Base-by-base conservation (phyloP, 2,113 vertebrate genomes). In the Pyxicephalus adspersus region DNA sequence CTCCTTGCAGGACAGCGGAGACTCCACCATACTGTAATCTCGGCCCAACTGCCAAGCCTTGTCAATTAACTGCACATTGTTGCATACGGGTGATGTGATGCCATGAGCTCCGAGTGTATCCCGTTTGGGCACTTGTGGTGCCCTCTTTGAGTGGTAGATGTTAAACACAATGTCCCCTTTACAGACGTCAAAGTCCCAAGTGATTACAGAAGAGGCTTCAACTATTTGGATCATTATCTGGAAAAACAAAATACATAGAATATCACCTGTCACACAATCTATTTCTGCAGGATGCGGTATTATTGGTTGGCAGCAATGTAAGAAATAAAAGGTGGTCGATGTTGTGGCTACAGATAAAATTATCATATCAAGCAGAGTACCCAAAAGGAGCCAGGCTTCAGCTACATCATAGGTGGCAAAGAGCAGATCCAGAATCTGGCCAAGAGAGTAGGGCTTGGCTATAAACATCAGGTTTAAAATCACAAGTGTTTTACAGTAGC, bases 151-250 rank as follows among this genome's bases (percentile, higher is more conserved):
- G 85, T 99, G 97, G 81, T 95, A 99, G 85, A 99, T 95, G 85
- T 95, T 96, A 85, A 98, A 99, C 34, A 95, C 89, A 3, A 97
- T 90, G 83, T 99, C 97, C 0, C 98, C 98, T 90, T 98, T 98
- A 85, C 93, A 97, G 83, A 99, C 95, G 0, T 98, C 98, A 66
- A 99, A 99, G 87, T 99, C 98, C 98, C 97, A 99, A 0, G 96
- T 99, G 90, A 99, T 98, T 83, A 99, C 97, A 0, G 96, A 96
- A 0, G 96, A 94, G 6, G 95, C 94, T 0, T 99, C 97, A 55
- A 94, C 91, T 22, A 99, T 96, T 89, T 98, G 95, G 11, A 99
- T 90, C 84, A 96, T 89, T 81, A 98, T 92, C 97, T 99, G 88
- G 68, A 16, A 58, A 16, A 50, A 4, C 0, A 76, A 51, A 63